Percentiles rank a stretch among this genome's conserved stretches.
phyloP scores from a whole-genome alignment of 2,888 invertebrate species.

The Tetrapedia diversipes region DNA sequence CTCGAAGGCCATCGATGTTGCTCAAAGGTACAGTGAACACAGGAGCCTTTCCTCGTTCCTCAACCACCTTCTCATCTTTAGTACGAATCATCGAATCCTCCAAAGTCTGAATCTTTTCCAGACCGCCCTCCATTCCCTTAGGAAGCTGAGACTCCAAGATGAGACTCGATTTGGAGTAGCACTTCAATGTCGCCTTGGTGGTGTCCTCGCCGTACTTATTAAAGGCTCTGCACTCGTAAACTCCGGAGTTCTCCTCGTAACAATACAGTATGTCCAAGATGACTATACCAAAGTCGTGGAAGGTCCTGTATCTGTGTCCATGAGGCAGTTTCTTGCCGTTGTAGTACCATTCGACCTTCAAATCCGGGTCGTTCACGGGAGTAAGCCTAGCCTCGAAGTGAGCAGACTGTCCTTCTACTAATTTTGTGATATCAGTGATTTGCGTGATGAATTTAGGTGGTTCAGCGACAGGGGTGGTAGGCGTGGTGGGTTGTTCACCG shows the following conservation, averaged over 20 bases:
- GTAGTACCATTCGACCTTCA: constrained; percentile 97
- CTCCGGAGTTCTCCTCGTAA: constrained; percentile 97
- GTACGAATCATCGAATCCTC: constrained; percentile 94
- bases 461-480: constrained; percentile 88
- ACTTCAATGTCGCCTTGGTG: constrained; percentile 93
- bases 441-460: constrained; percentile 96
- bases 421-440: constrained; percentile 91
- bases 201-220: constrained; percentile 95
- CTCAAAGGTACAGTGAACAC: constrained; percentile 95
- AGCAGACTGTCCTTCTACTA: constrained; percentile 97
- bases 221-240: constrained; percentile 95
- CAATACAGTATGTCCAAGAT: constrained; percentile 97
- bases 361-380: constrained; percentile 96
- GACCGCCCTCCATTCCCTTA: constrained; percentile 97
- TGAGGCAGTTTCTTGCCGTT: constrained; percentile 95
- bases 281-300: constrained; percentile 98
- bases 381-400: constrained; percentile 96
- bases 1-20: constrained; percentile 93
- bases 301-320: constrained; percentile 98
- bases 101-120: constrained; percentile 95
- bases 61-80: constrained; percentile 89
- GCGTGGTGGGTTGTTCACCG: constrained; percentile 87
- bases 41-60: constrained; percentile 93
- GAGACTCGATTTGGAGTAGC: constrained; percentile 94
- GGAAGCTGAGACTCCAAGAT: constrained; percentile 97